Evolutionary conservation across 1,140 invertebrate species (phyloP).

Genomic region (Temnothorax curvispinosus): DNA sequence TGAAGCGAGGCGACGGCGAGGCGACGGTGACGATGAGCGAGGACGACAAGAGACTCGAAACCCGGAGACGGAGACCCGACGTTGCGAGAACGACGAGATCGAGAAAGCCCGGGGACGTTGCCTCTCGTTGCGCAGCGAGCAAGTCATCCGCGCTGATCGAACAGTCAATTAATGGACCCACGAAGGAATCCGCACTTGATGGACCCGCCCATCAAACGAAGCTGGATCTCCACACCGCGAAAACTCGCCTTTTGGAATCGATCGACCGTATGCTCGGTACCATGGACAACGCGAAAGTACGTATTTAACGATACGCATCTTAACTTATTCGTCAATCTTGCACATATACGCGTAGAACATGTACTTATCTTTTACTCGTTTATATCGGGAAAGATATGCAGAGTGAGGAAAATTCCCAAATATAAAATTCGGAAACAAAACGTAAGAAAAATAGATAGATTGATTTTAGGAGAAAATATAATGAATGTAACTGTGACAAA

Average conservation of each 20-base stretch:
- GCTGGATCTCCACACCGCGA: slow-evolving; percentile 82
- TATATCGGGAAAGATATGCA: background rate
- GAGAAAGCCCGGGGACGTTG: slow-evolving; percentile 4
- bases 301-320: background rate
- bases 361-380: background rate
- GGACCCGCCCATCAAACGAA: slow-evolving; percentile 48
- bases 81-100: background rate
- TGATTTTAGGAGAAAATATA: no score
- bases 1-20: background rate
- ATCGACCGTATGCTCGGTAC: slow-evolving; percentile 77
- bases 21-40: background rate
- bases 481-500: no score
- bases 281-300: slow-evolving; percentile 14
- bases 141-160: slow-evolving; percentile 1
- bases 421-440: no score
- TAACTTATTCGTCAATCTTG: background rate
- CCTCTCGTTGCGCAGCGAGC: background rate
- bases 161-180: slow-evolving; percentile 28
- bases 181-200: background rate
- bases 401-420: no score
- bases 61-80: background rate
- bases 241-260: slow-evolving; percentile 83
- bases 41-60: background rate
- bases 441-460: no score
- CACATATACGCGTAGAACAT: background rate